Evolutionary conservation across 1,140 invertebrate genomes (phyloP), one percentile per base, ranked within the genome.

Genomic region (Adelges cooleyi): DNA sequence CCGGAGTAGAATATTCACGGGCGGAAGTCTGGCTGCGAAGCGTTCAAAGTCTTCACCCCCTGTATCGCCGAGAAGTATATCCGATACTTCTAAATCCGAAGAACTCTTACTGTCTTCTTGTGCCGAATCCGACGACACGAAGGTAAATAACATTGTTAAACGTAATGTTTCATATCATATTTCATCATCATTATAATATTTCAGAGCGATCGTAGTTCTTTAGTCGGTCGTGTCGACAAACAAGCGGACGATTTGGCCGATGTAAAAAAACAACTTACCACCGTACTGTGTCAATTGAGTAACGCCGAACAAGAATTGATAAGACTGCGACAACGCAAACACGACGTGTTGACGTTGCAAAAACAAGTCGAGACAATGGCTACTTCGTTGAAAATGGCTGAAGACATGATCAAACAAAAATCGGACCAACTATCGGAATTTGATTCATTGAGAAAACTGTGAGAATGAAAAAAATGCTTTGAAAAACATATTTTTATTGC

Each of bases 231-330:
- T 52, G 36, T 65, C 18, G 40, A 59, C 69, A 82, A 81, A 73
- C 82, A 84, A 71, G 78, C 80, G n/a, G 79, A 79, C 40, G 83
- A 86, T 74, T 81, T 86, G 65, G 80, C 83, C 68, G 83, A 82
- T 66, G 73, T 90, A 42, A 85, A 80, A 69, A 75, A 76, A 17
- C 76, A 81, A 66, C 66, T 82, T 44, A 77, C 74, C 40, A 29
- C 70, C 0, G 72, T 76, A 4, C 67, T 75, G 23, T 71, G 70
- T 1, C 75, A 78, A 17, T 67, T 76, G 0, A 74, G 72, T 1
- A 75, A 71, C 36, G 80, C 82, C 1, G 82, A 86, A 71, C 83
- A 83, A 42, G 85, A 89, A 70, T 75, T 87, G 25, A 77, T 81
- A n/a, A 81, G 83, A 65, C 74, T 87, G 49, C 80, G 84, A 15